Conservation (phyloP, 2,113 vertebrate species). For the Erythrocebus patas region DNA sequence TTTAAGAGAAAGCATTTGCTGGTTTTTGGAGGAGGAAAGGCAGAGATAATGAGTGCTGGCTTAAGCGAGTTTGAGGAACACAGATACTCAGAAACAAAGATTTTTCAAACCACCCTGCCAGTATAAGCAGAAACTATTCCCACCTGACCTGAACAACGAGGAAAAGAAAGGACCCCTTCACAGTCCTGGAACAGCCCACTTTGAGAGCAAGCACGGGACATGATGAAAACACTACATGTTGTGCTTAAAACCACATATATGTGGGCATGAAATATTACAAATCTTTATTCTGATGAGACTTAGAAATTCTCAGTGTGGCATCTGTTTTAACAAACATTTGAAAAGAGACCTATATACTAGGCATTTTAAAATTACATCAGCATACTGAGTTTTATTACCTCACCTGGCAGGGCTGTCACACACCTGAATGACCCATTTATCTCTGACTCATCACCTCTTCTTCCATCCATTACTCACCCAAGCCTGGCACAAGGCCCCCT, state of each 20-base stretch:
- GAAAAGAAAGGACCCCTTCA: neutral
- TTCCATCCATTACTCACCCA: rapidly evolving
- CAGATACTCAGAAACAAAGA: neutral
- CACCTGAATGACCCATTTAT: neutral
- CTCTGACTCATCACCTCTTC: neutral
- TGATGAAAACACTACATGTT: neutral
- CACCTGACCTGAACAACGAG: neutral
- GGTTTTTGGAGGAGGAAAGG: neutral
- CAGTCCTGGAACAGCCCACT: neutral
- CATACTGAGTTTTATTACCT: neutral
- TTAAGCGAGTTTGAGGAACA: neutral
- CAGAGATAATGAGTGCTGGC: neutral
- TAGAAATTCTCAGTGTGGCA: neutral
- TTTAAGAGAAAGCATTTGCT: neutral
- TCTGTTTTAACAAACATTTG: neutral
- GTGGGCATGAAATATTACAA: neutral
- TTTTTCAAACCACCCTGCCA: neutral
- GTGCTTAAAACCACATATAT: neutral
- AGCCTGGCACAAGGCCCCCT: no score
- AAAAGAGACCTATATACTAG: neutral
- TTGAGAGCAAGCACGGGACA: neutral
- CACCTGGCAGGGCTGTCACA: neutral
- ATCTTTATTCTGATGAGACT: neutral
- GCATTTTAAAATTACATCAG: neutral
- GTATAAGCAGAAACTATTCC: neutral